phyloP scores from a whole-genome alignment of 2,888 invertebrate species.

The Netelia virgata region DNA sequence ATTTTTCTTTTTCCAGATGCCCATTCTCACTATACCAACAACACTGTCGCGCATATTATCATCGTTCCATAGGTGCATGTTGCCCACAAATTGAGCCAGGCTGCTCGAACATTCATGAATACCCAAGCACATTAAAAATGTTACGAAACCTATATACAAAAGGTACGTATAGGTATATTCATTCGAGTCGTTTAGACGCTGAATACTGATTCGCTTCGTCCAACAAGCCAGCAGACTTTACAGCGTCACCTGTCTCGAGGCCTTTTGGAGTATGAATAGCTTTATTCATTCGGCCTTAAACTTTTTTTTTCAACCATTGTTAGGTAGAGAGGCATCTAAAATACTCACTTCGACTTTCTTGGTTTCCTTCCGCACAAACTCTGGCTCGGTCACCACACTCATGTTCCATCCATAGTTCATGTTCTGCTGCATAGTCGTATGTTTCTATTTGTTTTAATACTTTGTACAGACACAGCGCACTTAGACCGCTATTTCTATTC shows the following conservation, averaged over 20 bases:
- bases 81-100: conserved; percentile 45
- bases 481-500: conserved; percentile 4
- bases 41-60: neutral
- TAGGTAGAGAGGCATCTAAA: neutral
- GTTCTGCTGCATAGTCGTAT: conserved; percentile 53
- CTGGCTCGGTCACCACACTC: conserved; percentile 77
- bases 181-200: conserved; percentile 18
- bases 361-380: conserved; percentile 74
- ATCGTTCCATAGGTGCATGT: conserved; percentile 9
- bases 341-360: conserved; percentile 79
- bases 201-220: conserved; percentile 42
- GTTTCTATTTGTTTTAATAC: conserved; percentile 25
- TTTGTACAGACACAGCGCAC: neutral
- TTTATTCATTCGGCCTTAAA: neutral
- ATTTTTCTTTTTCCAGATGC: neutral
- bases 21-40: neutral
- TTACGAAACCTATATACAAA: neutral
- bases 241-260: neutral
- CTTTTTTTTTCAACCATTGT: conserved; percentile 20
- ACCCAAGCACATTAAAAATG: conserved; percentile 24
- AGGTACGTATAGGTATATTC: neutral
- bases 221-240: neutral
- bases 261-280: conserved; percentile 11
- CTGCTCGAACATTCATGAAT: conserved; percentile 28
- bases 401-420: conserved; percentile 78